Conservation (phyloP, 2,888 invertebrate species). For the Drosophila maculinotata region DNA sequence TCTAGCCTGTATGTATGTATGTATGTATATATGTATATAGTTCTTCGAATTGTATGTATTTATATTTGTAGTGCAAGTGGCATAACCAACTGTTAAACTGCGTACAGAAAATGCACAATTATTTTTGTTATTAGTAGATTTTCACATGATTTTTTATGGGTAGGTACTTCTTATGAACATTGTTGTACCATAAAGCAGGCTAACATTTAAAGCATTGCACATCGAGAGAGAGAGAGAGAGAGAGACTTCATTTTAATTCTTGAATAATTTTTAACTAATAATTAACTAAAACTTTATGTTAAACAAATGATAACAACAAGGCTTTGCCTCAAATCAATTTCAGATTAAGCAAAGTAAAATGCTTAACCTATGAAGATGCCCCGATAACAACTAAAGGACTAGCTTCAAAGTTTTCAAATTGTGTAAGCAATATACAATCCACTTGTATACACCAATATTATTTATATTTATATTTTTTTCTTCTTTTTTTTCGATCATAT, state of each 20-base stretch:
- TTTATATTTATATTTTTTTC: conserved; percentile 20
- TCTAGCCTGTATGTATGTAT: conserved; percentile 53
- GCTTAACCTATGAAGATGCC: neutral
- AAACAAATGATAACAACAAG: conserved; percentile 62
- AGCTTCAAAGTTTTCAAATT: conserved; percentile 40
- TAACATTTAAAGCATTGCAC: conserved; percentile 78
- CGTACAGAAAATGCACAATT: conserved; percentile 57
- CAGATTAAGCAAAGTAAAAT: conserved; percentile 26
- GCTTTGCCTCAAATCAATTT: conserved; percentile 66
- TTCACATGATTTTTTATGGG: conserved; percentile 45
- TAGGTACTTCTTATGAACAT: conserved; percentile 73
- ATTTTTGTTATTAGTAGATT: conserved; percentile 33
- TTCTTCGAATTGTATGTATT: conserved; percentile 31
- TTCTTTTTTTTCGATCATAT: conserved; percentile 25
- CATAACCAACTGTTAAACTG: conserved; percentile 64
- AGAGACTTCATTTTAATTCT: conserved; percentile 10
- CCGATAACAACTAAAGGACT: conserved; percentile 63
- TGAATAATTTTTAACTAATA: conserved; percentile 15
- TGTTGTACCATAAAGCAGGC: conserved; percentile 80
- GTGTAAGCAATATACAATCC: conserved; percentile 27
- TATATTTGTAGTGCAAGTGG: conserved; percentile 37
- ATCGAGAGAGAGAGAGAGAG: conserved; percentile 46
- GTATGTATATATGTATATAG: conserved; percentile 38
- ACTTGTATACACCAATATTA: conserved; percentile 20
- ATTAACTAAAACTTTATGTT: conserved; percentile 17